Evolutionary conservation across 64 coral and sea anemone species (phyloP), one percentile per base, ranked within the genome.

Genomic region (Porites lutea): DNA sequence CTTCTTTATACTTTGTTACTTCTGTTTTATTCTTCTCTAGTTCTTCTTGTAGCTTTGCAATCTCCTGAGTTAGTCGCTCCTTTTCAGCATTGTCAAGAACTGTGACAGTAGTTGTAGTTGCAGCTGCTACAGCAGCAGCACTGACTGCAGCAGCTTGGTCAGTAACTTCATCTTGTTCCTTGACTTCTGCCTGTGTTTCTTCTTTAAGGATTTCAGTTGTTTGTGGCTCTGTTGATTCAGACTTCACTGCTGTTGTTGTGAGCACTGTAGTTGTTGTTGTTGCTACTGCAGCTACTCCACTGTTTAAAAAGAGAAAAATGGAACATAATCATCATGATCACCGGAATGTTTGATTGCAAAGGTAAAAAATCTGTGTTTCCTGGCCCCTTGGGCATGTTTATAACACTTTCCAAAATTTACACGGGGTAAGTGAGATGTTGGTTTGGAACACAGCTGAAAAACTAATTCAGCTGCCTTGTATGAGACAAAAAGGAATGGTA

Each of bases 41-140:
- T 44, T 94, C 88, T 71, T 88, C 88, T n/a, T 91, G 89, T 22
- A 68, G 82, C 68, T 90, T 83, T 14, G 77, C 21, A 13, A 94
- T 74, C 48, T 91, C 88, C 44, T 88, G 75, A 15, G 78, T 82
- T 21, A 97, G 92, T 65, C 49, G 55, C 20, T 82, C 62, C 57
- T 91, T 94, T 71, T 97, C 95, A 76, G 74, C 48, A 57, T 83
- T 94, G 27, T 97, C 92, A 19, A 87, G 23, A 2, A 94, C 95
- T 43, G 95, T 91, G 18, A 88, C 74, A 59, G 88, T 91, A 2
- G 93, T 54, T 14, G 83, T 82, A 60, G 79, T 13, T 6, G 71
- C 80, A 22, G 77, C 82, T 9, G 87, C 5, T 37, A 77, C 54
- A 60, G 79, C 80, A 47, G 83, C 82, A 14, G 87, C 3, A 44